Base-by-base conservation (phyloP, 2,888 invertebrate genomes). In the Zonitis immaculata region DNA sequence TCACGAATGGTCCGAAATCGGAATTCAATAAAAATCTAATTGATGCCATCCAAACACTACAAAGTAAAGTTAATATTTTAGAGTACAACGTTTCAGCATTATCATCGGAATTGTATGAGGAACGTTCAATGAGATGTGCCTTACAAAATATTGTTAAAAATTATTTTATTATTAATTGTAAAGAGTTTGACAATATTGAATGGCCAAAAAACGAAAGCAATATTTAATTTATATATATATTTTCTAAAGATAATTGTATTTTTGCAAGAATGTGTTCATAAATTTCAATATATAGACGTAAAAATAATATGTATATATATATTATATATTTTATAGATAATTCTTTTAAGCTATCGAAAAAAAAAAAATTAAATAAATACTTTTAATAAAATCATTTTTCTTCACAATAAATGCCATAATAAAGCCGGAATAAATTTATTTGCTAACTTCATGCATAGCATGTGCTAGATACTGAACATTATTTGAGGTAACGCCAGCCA, bases 391-490 rank as follows among this genome's bases (percentile, higher is more conserved):
- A 39, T 39, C 39, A 39, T 20, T 39, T 39, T 18, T n/a, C 20
- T 45, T 39, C 11, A 11, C 7, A 18, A 18, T 54, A 54, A 54
- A 54, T 54, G 47, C 50, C 50, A 16, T 26, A n/a, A 35, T 44
- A 25, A 25, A 3, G 7, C 11, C 28, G 25, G 20, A 35, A 35
- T 25, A 12, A 18, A 22, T 51, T 47, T 52, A 42, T 64, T 91
- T 88, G 11, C 95, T 90, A 59, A 96, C 95, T 77, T 88, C 82
- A 75, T 99, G 95, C 65, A 99, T 94, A 54, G 91, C 94, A 59
- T 91, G 82, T 1, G 98, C 98, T 57, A 99, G 79, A 74, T 99
- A 96, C 59, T 87, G 87, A 1, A 98, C 96, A 78, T 99, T 99
- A 73, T 90, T 89, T 3, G 95, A 90, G 1, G 94, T 89, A 6